A percentile compares a stretch with the other conserved stretches of the same genome.
phyloP scores from a whole-genome alignment of 2,797 vertebrate species.

The Enteromius thamalakanensis region DNA sequence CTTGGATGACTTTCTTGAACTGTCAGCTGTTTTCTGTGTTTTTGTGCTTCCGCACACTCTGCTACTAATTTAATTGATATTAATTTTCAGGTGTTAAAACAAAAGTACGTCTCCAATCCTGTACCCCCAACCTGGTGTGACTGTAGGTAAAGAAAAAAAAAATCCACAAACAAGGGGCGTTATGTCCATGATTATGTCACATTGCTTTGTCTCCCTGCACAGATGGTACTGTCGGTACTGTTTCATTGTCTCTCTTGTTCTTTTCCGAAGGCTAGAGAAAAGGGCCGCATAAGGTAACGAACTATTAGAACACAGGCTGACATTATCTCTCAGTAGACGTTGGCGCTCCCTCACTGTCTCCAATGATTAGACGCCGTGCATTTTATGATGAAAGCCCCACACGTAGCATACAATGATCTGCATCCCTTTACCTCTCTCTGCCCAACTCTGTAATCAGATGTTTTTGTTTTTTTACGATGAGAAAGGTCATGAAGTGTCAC shows the following conservation, averaged over 20 bases:
- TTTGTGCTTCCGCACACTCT: slow-evolving; percentile 68
- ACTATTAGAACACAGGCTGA: slow-evolving; percentile 62
- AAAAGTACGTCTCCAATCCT: slow-evolving; percentile 80
- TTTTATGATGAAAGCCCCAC: slow-evolving; percentile 43
- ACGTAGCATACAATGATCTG: slow-evolving; percentile 56
- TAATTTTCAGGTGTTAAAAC: slow-evolving; percentile 89
- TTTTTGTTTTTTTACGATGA: slow-evolving; percentile 19
- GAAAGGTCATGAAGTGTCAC: slow-evolving; percentile 31
- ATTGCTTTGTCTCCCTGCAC: slow-evolving; percentile 61
- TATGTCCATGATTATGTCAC: slow-evolving; percentile 51
- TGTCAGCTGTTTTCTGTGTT: slow-evolving; percentile 55
- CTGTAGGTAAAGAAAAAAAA: slow-evolving; percentile 84
- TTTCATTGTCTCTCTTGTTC: slow-evolving; percentile 72
- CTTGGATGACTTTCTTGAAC: slow-evolving; percentile 12
- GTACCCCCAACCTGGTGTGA: slow-evolving; percentile 83
- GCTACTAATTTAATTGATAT: slow-evolving; percentile 82
- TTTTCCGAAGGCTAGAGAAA: slow-evolving; percentile 68
- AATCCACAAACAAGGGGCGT: slow-evolving; percentile 57
- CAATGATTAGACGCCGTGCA: slow-evolving; percentile 50
- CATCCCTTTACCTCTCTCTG: slow-evolving; percentile 42
- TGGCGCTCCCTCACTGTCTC: slow-evolving; percentile 30
- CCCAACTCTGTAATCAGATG: slow-evolving; percentile 27
- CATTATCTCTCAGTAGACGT: slow-evolving; percentile 59
- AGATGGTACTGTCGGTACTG: slow-evolving; percentile 58
- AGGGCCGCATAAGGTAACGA: slow-evolving; percentile 64